A percentile compares a stretch with the other conserved stretches of the same genome.
These are phyloP conservation scores for Lanius ludovicianus DNA, from an alignment of 2,113 vertebrate genomes.

Conservation along the genomic window DNA sequence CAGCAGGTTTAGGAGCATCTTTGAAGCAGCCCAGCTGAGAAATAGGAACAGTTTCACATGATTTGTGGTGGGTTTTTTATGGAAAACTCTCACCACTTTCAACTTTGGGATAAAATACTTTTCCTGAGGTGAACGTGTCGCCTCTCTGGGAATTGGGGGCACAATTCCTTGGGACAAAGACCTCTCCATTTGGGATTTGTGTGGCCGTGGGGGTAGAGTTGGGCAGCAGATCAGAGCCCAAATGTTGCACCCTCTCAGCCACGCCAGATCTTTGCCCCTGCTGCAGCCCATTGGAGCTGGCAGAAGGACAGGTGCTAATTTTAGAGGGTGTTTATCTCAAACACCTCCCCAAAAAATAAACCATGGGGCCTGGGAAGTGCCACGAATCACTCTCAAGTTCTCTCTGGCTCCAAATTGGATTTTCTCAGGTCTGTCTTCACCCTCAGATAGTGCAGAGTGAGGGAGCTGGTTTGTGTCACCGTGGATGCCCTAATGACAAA, in stretches of 20 bases:
- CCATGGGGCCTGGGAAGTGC: background rate
- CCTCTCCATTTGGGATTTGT: background rate
- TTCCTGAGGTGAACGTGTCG: background rate
- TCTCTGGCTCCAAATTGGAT: background rate
- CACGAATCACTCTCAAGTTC: background rate
- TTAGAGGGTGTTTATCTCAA: slow-evolving; percentile 34
- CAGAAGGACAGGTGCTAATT: slow-evolving; percentile 20
- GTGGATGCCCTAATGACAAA: background rate
- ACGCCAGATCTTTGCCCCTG: background rate
- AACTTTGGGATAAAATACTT: background rate
- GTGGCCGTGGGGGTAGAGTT: accelerated
- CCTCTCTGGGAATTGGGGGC: accelerated
- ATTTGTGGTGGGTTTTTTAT: too few relatives aligned
- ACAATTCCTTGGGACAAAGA: background rate
- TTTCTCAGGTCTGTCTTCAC: background rate
- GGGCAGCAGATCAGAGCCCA: background rate
- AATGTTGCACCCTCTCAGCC: background rate
- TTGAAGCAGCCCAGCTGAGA: background rate
- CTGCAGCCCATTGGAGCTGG: background rate
- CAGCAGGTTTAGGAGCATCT: background rate
- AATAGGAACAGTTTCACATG: accelerated
- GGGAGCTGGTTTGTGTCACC: background rate
- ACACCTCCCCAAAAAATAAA: background rate
- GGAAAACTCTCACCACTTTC: background rate
- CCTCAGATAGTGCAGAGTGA: background rate